Evolutionary conservation across 92 coral and sea anemone genomes (phyloP), one percentile per base, ranked within the genome.

Genomic region (Desmophyllum pertusum): DNA sequence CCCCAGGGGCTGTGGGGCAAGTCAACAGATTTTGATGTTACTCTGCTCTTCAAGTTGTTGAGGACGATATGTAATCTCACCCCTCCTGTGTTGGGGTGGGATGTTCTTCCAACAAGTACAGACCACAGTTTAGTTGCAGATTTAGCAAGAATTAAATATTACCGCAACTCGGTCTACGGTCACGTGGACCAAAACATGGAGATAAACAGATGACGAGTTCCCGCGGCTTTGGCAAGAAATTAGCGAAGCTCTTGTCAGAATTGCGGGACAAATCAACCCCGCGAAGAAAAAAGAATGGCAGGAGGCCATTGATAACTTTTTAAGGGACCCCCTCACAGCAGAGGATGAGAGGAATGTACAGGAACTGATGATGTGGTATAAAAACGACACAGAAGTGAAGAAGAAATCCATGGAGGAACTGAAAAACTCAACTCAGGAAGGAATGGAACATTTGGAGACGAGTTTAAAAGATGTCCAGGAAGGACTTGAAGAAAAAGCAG

Each of bases 381-480:
- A 59, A 59, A 59, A 59, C 65, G 65, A 59, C 33, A 59, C 15
- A 59, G 33, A 59, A 25, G 35, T 59, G 25, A 59, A 59, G n/a
- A n/a, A n/a, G 65, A 59, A 59, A 59, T 25, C 65, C 14, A 0
- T 59, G n/a, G 31, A 6, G 35, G 65, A 59, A 59, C 65, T 59
- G 65, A 59, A 59, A 59, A 59, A 19, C 30, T 29, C 63, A n/a
- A n/a, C 63, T 57, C 63, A 57, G n/a, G 63, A 57, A n/a, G n/a
- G n/a, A n/a, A n/a, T n/a, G n/a, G n/a, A n/a, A n/a, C n/a, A n/a
- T n/a, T n/a, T n/a, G n/a, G n/a, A n/a, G n/a, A n/a, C n/a, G n/a
- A n/a, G n/a, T n/a, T n/a, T n/a, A n/a, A n/a, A n/a, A n/a, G n/a
- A n/a, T n/a, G n/a, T n/a, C n/a, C n/a, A n/a, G n/a, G n/a, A n/a